A percentile compares a stretch with the other conserved stretches of the same genome.
Evolutionary conservation across 2,797 vertebrate genomes (phyloP).

Genomic region (Cossypha polioptera): DNA sequence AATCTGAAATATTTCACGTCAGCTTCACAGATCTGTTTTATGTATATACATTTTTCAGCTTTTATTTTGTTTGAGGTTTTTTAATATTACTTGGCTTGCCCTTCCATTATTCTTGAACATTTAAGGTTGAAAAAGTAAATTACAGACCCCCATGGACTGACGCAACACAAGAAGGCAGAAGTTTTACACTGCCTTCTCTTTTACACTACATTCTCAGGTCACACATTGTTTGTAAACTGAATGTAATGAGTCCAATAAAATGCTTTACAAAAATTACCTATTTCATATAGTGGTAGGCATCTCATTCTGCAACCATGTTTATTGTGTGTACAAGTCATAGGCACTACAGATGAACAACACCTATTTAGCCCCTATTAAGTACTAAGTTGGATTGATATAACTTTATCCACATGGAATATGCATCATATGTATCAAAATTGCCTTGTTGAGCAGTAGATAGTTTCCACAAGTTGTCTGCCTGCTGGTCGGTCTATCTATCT

Average conservation of each 20-base stretch:
- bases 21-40: constrained; percentile 72
- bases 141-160: constrained; percentile 66
- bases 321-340: neutral
- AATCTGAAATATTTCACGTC: constrained; percentile 71
- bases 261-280: neutral
- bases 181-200: constrained; percentile 14
- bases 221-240: constrained; percentile 43
- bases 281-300: neutral
- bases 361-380: neutral
- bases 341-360: neutral
- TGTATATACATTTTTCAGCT: constrained; percentile 71
- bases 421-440: neutral
- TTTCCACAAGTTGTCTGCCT: neutral
- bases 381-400: neutral
- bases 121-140: constrained; percentile 64
- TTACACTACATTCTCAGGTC: constrained; percentile 4
- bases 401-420: neutral
- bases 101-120: constrained; percentile 69
- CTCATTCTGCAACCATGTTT: neutral
- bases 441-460: neutral
- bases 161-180: constrained; percentile 62
- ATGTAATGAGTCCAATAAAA: neutral
- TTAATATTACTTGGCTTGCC: constrained; percentile 38
- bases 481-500: accelerated
- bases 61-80: constrained; percentile 71